These are phyloP conservation scores for Ctenicera cuprea DNA, from an alignment of 2,888 invertebrate genomes.

Conservation along the genomic window DNA sequence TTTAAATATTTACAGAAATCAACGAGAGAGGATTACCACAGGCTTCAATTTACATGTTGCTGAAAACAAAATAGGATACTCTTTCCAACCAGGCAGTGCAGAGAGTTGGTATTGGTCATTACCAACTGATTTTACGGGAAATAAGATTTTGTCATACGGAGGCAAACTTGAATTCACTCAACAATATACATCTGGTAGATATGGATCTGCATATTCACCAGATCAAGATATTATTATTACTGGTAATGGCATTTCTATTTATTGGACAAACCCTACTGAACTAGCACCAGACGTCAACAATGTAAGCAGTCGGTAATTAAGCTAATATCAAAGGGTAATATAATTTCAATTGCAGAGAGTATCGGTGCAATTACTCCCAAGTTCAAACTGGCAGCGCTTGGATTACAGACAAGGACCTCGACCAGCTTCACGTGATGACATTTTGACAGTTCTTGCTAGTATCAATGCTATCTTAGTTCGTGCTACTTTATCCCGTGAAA, in stretches of 20 bases:
- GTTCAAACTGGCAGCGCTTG: slow-evolving; percentile 78
- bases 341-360: slow-evolving; percentile 72
- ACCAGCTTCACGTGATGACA: slow-evolving; percentile 84
- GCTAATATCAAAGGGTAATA: neutral
- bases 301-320: slow-evolving; percentile 72
- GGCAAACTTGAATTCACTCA: slow-evolving; percentile 86
- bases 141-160: slow-evolving; percentile 91
- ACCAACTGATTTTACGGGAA: slow-evolving; percentile 81
- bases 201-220: slow-evolving; percentile 74
- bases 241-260: slow-evolving; percentile 85
- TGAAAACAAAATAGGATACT: slow-evolving; percentile 79
- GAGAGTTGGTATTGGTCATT: slow-evolving; percentile 84
- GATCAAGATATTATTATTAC: slow-evolving; percentile 90
- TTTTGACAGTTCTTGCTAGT: slow-evolving; percentile 89
- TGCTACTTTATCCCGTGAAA: slow-evolving; percentile 83
- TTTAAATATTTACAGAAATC: slow-evolving; percentile 63
- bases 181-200: slow-evolving; percentile 76
- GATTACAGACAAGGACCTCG: slow-evolving; percentile 75
- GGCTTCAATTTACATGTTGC: slow-evolving; percentile 75
- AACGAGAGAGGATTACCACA: slow-evolving; percentile 69
- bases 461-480: slow-evolving; percentile 89
- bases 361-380: slow-evolving; percentile 80
- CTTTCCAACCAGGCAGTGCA: slow-evolving; percentile 72
- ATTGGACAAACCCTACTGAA: slow-evolving; percentile 81
- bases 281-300: slow-evolving; percentile 76